A percentile compares a stretch with the other conserved stretches of the same genome.
These are phyloP conservation scores for Polietes domitor DNA, from an alignment of 2,888 invertebrate genomes.

Conservation along the genomic window DNA sequence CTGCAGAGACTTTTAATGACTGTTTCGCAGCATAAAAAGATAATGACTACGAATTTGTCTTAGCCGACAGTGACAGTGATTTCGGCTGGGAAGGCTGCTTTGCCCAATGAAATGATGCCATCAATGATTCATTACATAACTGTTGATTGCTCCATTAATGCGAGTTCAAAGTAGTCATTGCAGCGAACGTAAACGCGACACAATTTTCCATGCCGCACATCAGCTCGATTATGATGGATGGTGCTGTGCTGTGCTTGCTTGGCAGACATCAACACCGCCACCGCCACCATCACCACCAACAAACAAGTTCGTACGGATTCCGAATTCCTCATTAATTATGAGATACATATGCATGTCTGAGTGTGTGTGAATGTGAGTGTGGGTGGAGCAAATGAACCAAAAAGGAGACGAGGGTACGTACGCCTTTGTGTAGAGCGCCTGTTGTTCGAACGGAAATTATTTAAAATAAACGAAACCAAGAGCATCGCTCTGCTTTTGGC, in stretches of 20 bases:
- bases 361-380: too few relatives aligned
- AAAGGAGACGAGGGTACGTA: too few relatives aligned
- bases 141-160: conserved; percentile 25
- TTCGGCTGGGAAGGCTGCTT: background rate
- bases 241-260: too few relatives aligned
- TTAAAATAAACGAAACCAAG: too few relatives aligned
- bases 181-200: background rate
- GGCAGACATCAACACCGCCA: too few relatives aligned
- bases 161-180: conserved; percentile 9
- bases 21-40: conserved; percentile 35
- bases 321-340: background rate
- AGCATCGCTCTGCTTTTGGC: too few relatives aligned
- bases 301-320: background rate
- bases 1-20: conserved; percentile 40
- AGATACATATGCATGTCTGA: too few relatives aligned
- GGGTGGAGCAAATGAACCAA: too few relatives aligned
- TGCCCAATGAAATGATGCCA: conserved; percentile 24
- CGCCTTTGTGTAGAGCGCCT: too few relatives aligned
- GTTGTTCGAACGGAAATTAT: too few relatives aligned
- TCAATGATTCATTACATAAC: conserved; percentile 53
- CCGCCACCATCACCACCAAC: too few relatives aligned
- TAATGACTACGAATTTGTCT: conserved; percentile 33
- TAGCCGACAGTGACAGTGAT: conserved; percentile 12
- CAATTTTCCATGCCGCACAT: background rate
- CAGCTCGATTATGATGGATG: background rate